A percentile compares a stretch with the other conserved stretches of the same genome.
phyloP scores from a whole-genome alignment of 1,140 invertebrate species.

The Nephila pilipes region DNA sequence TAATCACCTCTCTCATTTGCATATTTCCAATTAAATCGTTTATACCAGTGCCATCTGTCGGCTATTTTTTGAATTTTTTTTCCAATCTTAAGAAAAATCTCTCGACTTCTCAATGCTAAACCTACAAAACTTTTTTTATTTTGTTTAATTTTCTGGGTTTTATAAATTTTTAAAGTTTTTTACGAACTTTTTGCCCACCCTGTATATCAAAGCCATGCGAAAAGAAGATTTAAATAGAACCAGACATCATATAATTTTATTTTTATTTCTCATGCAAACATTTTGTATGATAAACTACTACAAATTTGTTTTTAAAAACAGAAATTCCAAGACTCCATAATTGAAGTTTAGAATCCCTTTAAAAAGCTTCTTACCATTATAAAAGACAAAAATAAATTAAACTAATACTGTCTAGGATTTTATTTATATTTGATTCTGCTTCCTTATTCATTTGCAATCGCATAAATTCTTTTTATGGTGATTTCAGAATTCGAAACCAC shows the following conservation, averaged over 20 bases:
- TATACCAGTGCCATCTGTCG: no score
- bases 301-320: not conserved
- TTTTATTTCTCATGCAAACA: not conserved
- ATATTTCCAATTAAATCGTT: no score
- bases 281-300: not conserved
- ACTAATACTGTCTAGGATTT: not conserved
- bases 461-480: not conserved
- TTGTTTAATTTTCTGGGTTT: no score
- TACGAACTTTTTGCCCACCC: no score
- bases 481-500: not conserved
- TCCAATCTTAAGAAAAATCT: no score
- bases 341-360: not conserved
- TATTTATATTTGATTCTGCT: not conserved
- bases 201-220: not conserved
- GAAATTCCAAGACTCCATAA: not conserved
- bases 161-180: no score
- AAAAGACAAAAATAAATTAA: not conserved
- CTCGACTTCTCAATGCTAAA: no score
- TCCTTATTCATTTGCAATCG: not conserved
- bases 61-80: no score
- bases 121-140: no score
- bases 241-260: not conserved
- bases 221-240: not conserved
- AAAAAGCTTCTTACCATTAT: not conserved
- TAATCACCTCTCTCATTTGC: no score